Conservation (phyloP, 2,888 invertebrate genomes). For the Periphyllus acericola region DNA sequence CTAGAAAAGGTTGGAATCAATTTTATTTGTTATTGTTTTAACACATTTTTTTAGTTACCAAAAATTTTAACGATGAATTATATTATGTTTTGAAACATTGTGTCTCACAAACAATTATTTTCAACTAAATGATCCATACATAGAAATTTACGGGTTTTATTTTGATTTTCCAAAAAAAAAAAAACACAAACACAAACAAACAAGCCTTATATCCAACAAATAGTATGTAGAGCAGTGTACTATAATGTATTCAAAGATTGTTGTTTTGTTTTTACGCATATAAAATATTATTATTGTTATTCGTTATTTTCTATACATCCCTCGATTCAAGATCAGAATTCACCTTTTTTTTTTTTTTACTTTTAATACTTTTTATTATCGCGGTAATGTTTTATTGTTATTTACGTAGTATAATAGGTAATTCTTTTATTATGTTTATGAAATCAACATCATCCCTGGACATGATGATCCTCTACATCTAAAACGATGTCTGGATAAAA, state of each 20-base stretch:
- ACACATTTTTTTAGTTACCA: conserved; percentile 46
- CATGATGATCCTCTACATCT: conserved; percentile 10
- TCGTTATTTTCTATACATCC: conserved; percentile 26
- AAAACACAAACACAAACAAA: not conserved
- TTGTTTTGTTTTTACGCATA: conserved; percentile 40
- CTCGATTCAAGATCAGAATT: conserved; percentile 20
- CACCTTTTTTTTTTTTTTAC: conserved; percentile 27
- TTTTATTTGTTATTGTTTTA: conserved; percentile 50
- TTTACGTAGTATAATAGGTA: conserved; percentile 55
- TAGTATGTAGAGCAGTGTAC: not conserved
- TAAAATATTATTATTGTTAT: conserved; percentile 46
- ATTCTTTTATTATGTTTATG: conserved; percentile 47
- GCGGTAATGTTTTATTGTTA: conserved; percentile 56
- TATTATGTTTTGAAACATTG: conserved; percentile 4
- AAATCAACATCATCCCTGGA: conserved; percentile 5
- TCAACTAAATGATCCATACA: not conserved
- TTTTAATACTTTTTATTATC: conserved; percentile 48
- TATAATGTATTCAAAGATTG: conserved; percentile 32
- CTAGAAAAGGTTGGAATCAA: not conserved
- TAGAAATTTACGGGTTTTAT: not conserved
- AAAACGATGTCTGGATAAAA: conserved; percentile 7
- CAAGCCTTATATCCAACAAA: not conserved
- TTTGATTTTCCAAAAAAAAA: not conserved
- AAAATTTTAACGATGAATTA: conserved; percentile 20
- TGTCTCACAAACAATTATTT: not conserved